Evolutionary conservation across 2,888 invertebrate species (phyloP).

Genomic region (Lypha dubia): DNA sequence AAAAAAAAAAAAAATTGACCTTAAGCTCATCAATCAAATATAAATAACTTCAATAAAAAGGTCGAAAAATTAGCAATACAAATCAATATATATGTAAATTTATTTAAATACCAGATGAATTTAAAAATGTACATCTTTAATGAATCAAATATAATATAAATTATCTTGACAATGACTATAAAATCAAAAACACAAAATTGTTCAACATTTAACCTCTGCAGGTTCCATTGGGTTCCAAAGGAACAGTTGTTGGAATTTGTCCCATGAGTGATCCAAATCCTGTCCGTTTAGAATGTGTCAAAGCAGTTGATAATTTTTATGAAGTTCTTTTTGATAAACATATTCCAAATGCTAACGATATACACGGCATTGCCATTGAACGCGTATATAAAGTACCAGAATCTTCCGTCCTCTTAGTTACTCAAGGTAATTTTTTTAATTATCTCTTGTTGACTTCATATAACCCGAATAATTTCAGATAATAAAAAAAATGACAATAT

Average conservation of each 20-base stretch:
- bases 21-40: too few relatives aligned
- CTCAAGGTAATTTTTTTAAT: slow-evolving; percentile 72
- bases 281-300: slow-evolving; percentile 84
- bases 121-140: background rate
- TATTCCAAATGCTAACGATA: slow-evolving; percentile 86
- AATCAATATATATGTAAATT: too few relatives aligned
- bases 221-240: slow-evolving; percentile 91
- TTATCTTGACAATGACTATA: background rate
- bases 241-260: slow-evolving; percentile 91
- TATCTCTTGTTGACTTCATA: background rate
- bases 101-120: background rate
- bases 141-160: too few relatives aligned
- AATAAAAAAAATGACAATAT: slow-evolving; percentile 47
- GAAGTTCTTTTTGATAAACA: slow-evolving; percentile 92
- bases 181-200: background rate
- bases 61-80: too few relatives aligned
- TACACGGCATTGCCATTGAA: slow-evolving; percentile 80
- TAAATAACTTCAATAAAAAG: too few relatives aligned
- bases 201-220: slow-evolving; percentile 50
- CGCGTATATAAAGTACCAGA: slow-evolving; percentile 84
- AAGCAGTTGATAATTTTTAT: slow-evolving; percentile 86
- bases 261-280: slow-evolving; percentile 82
- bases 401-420: slow-evolving; percentile 76
- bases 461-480: slow-evolving; percentile 14
- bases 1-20: too few relatives aligned